phyloP scores from a whole-genome alignment of 2,888 invertebrate genomes.

The Brachyptera risi region DNA sequence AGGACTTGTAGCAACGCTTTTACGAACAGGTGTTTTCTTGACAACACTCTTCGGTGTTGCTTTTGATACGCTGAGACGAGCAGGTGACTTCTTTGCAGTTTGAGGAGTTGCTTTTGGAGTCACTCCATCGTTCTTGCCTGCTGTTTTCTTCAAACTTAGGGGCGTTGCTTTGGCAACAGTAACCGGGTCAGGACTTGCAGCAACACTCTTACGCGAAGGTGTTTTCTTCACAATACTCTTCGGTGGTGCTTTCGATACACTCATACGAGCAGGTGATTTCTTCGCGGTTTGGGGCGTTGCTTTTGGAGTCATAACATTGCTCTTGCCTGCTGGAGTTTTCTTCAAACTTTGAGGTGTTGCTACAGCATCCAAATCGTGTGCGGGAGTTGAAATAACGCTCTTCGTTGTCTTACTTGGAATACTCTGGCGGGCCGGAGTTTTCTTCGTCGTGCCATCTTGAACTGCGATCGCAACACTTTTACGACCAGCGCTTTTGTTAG shows the following conservation, averaged over 20 bases:
- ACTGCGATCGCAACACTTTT: too few species aligned
- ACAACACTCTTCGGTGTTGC: background rate
- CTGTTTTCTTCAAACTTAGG: background rate
- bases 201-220: background rate
- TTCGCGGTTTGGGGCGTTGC: background rate
- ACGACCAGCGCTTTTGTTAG: too few species aligned
- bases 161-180: too few species aligned
- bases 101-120: background rate
- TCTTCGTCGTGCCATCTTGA: background rate
- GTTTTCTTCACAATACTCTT: background rate
- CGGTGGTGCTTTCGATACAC: background rate
- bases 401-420: too few species aligned
- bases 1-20: background rate
- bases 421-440: background rate
- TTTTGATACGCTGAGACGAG: background rate
- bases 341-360: background rate
- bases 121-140: background rate
- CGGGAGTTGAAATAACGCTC: too few species aligned
- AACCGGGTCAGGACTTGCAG: too few species aligned
- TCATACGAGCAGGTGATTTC: background rate
- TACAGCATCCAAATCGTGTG: too few species aligned
- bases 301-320: background rate
- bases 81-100: background rate
- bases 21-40: background rate
- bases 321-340: background rate